These are phyloP conservation scores for Patagioenas fasciata DNA, from an alignment of 2,113 vertebrate genomes.

Conservation along the genomic window DNA sequence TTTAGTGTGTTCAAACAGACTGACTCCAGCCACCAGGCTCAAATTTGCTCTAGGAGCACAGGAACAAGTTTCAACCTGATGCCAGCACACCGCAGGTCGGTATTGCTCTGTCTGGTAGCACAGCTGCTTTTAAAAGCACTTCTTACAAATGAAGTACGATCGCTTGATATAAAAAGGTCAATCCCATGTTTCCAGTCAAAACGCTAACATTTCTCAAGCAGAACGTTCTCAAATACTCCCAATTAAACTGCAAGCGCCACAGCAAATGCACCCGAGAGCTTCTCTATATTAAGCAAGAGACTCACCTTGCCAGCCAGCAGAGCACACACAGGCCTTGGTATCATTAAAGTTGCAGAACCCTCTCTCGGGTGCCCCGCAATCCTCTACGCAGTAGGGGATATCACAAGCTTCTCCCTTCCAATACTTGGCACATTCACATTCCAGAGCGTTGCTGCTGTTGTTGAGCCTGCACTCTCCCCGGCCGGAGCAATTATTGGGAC, in stretches of 20 bases:
- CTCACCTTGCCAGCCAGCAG: slow-evolving; percentile 90
- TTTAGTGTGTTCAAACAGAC: neutral
- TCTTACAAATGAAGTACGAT: accelerated
- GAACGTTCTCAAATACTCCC: neutral
- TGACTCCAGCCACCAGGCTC: neutral
- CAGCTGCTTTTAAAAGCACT: neutral
- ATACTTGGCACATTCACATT: slow-evolving; percentile 82
- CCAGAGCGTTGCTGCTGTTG: slow-evolving; percentile 66
- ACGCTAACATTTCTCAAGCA: accelerated
- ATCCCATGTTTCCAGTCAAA: neutral
- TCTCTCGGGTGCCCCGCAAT: slow-evolving; percentile 82
- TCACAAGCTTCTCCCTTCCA: slow-evolving; percentile 95
- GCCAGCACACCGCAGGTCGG: neutral
- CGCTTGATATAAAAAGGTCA: neutral
- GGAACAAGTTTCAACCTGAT: neutral
- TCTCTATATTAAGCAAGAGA: accelerated
- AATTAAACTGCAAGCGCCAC: neutral
- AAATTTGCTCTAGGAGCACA: neutral
- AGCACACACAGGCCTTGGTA: slow-evolving; percentile 80
- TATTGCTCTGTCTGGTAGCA: neutral
- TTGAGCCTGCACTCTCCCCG: slow-evolving; percentile 82
- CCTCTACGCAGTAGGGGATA: slow-evolving; percentile 81
- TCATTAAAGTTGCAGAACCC: slow-evolving; percentile 77
- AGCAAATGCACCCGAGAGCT: neutral
- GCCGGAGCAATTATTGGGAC: slow-evolving; percentile 93